A percentile compares a stretch with the other conserved stretches of the same genome.
phyloP scores from a whole-genome alignment of 2,888 invertebrate genomes.

The Euproctis similis region DNA sequence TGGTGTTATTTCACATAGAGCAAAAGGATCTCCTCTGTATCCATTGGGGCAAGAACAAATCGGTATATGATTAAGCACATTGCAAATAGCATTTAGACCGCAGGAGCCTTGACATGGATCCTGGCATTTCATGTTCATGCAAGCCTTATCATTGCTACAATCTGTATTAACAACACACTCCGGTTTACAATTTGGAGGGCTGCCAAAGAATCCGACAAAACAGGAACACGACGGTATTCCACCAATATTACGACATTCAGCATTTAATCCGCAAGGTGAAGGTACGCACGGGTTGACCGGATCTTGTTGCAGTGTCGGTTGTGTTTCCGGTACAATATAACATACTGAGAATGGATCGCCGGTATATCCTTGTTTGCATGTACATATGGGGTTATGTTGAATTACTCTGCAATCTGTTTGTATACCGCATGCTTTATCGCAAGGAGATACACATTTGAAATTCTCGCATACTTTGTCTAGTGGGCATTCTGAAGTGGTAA shows the following conservation, averaged over 20 bases:
- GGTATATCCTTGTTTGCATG: slow-evolving; percentile 77
- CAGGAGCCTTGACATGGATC: slow-evolving; percentile 88
- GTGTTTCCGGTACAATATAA: slow-evolving; percentile 41
- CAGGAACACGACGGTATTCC: slow-evolving; percentile 81
- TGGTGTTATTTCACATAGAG: slow-evolving; percentile 77
- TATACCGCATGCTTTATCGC: slow-evolving; percentile 81
- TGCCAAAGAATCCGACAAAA: slow-evolving; percentile 78
- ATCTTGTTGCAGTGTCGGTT: slow-evolving; percentile 30
- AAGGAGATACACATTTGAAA: slow-evolving; percentile 83
- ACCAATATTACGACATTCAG: slow-evolving; percentile 75
- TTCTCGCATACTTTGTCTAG: slow-evolving; percentile 80
- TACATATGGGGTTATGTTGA: slow-evolving; percentile 82
- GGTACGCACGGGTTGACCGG: slow-evolving; percentile 80
- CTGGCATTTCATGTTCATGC: slow-evolving; percentile 84
- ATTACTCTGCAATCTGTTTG: slow-evolving; percentile 82
- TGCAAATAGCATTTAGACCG: slow-evolving; percentile 83
- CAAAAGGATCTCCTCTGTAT: slow-evolving; percentile 85
- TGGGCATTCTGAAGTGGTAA: slow-evolving; percentile 80
- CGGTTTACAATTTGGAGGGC: slow-evolving; percentile 84
- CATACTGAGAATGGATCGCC: slow-evolving; percentile 80
- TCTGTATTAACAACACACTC: slow-evolving; percentile 84
- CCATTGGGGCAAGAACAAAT: slow-evolving; percentile 80
- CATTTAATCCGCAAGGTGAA: slow-evolving; percentile 85
- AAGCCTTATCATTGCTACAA: slow-evolving; percentile 83
- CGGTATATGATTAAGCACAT: slow-evolving; percentile 84